These are phyloP conservation scores for Coenobita brevimanus DNA, from an alignment of 1,140 invertebrate species.

Conservation along the genomic window DNA sequence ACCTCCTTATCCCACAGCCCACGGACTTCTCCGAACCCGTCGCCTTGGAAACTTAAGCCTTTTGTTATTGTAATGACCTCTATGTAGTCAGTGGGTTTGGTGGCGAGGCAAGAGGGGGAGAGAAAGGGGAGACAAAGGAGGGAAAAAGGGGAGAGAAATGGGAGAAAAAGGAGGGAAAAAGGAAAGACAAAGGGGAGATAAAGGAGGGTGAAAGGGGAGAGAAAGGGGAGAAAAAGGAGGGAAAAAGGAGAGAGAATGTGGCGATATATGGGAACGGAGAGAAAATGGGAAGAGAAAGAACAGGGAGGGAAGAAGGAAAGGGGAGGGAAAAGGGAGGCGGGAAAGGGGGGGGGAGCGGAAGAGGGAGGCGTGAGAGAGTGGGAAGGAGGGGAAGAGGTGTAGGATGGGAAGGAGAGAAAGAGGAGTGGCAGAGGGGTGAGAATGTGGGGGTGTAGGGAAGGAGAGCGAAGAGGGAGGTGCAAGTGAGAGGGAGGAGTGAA, in stretches of 20 bases:
- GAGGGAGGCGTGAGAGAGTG: background rate
- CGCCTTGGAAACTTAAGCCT: too few relatives aligned
- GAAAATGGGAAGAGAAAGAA: background rate
- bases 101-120: background rate
- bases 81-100: too few relatives aligned
- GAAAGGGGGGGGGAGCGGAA: background rate
- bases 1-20: too few relatives aligned
- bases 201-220: background rate
- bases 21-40: too few relatives aligned
- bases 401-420: background rate
- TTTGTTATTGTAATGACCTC: too few relatives aligned
- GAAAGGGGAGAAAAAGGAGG: background rate
- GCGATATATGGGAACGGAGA: too few relatives aligned
- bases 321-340: background rate
- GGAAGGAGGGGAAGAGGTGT: background rate
- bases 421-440: background rate
- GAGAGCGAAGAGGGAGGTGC: background rate
- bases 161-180: background rate
- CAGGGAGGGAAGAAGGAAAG: background rate
- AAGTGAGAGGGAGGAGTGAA: background rate
- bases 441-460: background rate
- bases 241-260: too few relatives aligned
- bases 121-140: background rate
- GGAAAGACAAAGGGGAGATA: too few relatives aligned
- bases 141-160: background rate